Conservation (phyloP, 2,797 vertebrate genomes). For the Arnoldichthys spilopterus region DNA sequence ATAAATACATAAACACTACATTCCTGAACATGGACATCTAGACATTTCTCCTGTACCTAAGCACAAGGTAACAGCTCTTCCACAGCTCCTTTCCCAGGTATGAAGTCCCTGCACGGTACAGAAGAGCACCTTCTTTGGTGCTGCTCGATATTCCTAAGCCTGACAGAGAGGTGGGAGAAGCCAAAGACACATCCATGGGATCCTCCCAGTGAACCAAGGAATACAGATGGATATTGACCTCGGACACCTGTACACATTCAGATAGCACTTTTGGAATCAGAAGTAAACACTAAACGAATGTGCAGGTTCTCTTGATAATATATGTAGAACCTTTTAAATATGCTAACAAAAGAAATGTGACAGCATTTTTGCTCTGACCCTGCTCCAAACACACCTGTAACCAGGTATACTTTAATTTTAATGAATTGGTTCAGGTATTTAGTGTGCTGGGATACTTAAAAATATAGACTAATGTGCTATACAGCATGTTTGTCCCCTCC, state of each 20-base stretch:
- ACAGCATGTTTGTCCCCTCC: no score
- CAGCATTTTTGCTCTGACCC: not conserved
- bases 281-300: not conserved
- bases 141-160: slow-evolving; percentile 58
- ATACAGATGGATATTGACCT: slow-evolving; percentile 86
- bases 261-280: not conserved
- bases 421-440: no score
- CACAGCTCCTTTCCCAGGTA: slow-evolving; percentile 95
- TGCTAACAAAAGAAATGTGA: not conserved
- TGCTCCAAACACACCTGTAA: not conserved
- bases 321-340: not conserved
- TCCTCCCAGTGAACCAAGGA: slow-evolving; percentile 98
- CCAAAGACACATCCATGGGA: slow-evolving; percentile 83
- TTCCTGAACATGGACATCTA: not conserved
- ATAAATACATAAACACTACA: no score
- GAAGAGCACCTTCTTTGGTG: slow-evolving; percentile 88
- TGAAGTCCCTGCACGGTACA: slow-evolving; percentile 87
- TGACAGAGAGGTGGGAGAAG: slow-evolving; percentile 67
- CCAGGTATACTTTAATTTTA: no score
- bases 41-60: slow-evolving; percentile 79
- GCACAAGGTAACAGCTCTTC: slow-evolving; percentile 93
- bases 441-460: no score
- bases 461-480: no score
- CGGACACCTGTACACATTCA: slow-evolving; percentile 75
- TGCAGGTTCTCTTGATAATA: not conserved